These are phyloP conservation scores for Silurus meridionalis DNA, from an alignment of 2,113 vertebrate genomes.

Conservation along the genomic window DNA sequence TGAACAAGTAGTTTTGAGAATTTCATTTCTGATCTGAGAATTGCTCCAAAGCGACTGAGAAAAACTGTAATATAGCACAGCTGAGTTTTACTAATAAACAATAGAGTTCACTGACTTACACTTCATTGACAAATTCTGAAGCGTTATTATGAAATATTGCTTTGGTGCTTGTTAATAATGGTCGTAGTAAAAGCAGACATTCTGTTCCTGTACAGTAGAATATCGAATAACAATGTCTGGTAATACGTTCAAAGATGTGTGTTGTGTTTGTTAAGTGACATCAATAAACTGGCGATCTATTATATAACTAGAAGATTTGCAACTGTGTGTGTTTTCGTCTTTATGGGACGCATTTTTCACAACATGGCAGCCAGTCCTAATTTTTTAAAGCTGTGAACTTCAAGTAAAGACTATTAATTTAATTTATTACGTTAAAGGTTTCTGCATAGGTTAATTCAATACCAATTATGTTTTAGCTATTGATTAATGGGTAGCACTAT, in stretches of 20 bases:
- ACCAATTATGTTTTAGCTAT: not conserved
- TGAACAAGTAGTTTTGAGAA: too few relatives aligned
- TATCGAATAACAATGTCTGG: not conserved
- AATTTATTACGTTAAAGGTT: not conserved
- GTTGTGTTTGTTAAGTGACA: not conserved
- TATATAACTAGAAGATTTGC: not conserved
- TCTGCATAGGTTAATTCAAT: not conserved
- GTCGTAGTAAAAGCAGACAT: constrained; percentile 10
- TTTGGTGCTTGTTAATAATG: constrained; percentile 6
- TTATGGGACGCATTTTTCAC: not conserved
- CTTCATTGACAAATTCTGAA: constrained; percentile 21
- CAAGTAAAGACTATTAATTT: too few relatives aligned
- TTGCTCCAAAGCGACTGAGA: too few relatives aligned
- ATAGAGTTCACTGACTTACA: constrained; percentile 31
- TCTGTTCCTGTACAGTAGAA: not conserved
- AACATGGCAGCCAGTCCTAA: not conserved
- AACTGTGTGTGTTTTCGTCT: not conserved
- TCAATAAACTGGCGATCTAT: not conserved
- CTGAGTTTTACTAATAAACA: constrained; percentile 36
- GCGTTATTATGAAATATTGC: constrained; percentile 31
- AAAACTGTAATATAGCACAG: constrained; percentile 27
- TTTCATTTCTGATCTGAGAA: too few relatives aligned
- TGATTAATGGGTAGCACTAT: not conserved
- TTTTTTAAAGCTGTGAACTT: too few relatives aligned
- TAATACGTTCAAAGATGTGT: not conserved